A percentile compares a stretch with the other conserved stretches of the same genome.
Conservation (phyloP, 1,140 invertebrate genomes). For the Drosophila pallidifrons region DNA sequence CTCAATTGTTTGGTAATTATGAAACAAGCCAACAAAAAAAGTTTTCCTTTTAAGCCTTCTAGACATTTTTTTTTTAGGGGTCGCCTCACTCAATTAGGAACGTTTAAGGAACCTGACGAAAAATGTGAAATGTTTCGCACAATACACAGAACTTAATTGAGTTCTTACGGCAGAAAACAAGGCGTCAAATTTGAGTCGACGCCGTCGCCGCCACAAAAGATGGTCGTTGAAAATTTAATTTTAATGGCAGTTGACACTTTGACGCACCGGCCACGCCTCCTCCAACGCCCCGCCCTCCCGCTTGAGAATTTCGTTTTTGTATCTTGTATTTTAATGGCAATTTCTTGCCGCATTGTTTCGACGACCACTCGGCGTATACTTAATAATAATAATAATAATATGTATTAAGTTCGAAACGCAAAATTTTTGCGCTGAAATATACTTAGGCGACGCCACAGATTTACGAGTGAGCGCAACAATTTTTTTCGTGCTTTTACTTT, state of each 20-base stretch:
- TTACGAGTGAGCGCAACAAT: conserved; percentile 62
- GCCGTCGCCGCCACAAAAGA: conserved; percentile 26
- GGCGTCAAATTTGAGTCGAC: conserved; percentile 46
- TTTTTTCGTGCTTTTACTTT: conserved; percentile 66
- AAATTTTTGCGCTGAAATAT: conserved; percentile 5
- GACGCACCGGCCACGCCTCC: conserved; percentile 1
- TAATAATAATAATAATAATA: conserved; percentile 24
- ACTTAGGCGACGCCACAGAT: conserved; percentile 58
- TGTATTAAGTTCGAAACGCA: conserved; percentile 26
- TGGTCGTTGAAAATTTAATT: conserved; percentile 63
- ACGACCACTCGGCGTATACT: conserved; percentile 19
- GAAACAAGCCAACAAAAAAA: conserved; percentile 9
- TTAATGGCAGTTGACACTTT: conserved; percentile 74
- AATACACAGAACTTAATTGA: conserved; percentile 53
- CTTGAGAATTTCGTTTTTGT: background rate
- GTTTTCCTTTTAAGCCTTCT: conserved; percentile 10
- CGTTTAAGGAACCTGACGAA: conserved; percentile 27
- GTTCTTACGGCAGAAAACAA: conserved; percentile 41
- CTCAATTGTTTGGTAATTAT: conserved; percentile 44
- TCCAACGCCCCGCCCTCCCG: background rate
- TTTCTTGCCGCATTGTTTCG: conserved; percentile 31
- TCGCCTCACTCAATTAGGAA: conserved; percentile 34
- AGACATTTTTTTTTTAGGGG: background rate
- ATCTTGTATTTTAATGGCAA: conserved; percentile 41
- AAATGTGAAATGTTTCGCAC: conserved; percentile 29